Evolutionary conservation across 2,888 invertebrate species (phyloP).

Genomic region (Stenodema calcarata): DNA sequence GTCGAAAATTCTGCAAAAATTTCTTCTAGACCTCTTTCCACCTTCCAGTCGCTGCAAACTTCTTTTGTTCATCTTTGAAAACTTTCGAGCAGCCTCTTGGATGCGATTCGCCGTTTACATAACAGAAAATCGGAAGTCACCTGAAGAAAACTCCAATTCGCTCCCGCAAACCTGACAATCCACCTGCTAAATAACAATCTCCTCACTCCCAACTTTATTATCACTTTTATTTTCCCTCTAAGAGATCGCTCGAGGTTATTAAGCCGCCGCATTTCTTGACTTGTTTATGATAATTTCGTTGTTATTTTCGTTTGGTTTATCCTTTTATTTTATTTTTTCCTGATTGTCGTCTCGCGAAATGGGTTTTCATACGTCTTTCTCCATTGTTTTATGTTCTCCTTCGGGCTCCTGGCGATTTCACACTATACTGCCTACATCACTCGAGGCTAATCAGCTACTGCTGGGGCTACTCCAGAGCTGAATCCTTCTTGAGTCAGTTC

Average conservation of each 20-base stretch:
- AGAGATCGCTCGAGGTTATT: neutral
- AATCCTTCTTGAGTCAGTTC: neutral
- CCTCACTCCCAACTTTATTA: neutral
- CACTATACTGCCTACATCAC: neutral
- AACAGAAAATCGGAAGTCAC: no score
- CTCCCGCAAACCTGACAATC: neutral
- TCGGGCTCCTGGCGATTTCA: neutral
- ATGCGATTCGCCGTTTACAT: no score
- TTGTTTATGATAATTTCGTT: neutral
- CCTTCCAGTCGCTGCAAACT: no score
- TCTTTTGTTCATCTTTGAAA: no score
- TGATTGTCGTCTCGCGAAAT: neutral
- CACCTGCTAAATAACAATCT: neutral
- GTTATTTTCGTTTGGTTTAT: neutral
- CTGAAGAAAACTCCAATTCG: no score
- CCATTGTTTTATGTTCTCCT: neutral
- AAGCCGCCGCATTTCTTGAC: neutral
- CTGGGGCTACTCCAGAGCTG: neutral
- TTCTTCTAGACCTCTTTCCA: no score
- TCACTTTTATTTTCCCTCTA: neutral
- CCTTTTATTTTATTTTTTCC: neutral
- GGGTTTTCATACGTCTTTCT: neutral
- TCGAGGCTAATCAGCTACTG: neutral
- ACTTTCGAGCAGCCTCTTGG: no score
- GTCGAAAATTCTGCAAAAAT: no score